Conservation (phyloP, 1,140 invertebrate genomes). For the Euura lappo region DNA sequence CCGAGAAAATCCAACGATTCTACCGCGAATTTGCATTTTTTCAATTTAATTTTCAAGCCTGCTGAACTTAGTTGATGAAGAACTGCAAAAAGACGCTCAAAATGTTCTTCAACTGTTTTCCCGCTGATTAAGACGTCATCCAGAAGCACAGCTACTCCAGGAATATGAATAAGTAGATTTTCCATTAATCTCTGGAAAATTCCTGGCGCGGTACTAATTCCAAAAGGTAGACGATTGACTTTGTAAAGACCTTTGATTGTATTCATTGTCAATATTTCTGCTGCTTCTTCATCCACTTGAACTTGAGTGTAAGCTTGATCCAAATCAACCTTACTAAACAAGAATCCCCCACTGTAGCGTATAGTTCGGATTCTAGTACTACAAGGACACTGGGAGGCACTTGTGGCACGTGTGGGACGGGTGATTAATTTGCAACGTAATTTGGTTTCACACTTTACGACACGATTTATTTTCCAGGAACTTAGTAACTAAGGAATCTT, state of each 20-base stretch:
- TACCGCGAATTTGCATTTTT: constrained; percentile 44
- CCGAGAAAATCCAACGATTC: constrained; percentile 41
- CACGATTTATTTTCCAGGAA: no score
- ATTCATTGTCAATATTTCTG: constrained; percentile 38
- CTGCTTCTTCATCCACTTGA: constrained; percentile 37
- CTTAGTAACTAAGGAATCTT: no score
- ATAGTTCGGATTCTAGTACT: no score
- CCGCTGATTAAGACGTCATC: constrained; percentile 50
- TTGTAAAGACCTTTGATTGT: constrained; percentile 56
- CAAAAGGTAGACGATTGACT: constrained; percentile 58
- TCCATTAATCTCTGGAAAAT: constrained; percentile 41
- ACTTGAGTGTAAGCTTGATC: constrained; percentile 44
- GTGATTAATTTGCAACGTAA: no score
- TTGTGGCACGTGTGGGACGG: no score
- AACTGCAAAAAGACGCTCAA: constrained; percentile 9
- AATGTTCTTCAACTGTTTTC: constrained; percentile 28
- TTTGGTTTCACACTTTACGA: no score
- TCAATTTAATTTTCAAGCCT: constrained; percentile 39
- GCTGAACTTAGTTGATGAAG: constrained; percentile 15
- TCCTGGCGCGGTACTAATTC: constrained; percentile 41
- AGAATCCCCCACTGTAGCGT: constrained; percentile 35
- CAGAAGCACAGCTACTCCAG: constrained; percentile 38
- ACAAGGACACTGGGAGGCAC: no score
- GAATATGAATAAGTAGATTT: constrained; percentile 36
- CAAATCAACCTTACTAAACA: constrained; percentile 41